phyloP scores from a whole-genome alignment of 2,113 vertebrate genomes.

The Ifrita kowaldi region DNA sequence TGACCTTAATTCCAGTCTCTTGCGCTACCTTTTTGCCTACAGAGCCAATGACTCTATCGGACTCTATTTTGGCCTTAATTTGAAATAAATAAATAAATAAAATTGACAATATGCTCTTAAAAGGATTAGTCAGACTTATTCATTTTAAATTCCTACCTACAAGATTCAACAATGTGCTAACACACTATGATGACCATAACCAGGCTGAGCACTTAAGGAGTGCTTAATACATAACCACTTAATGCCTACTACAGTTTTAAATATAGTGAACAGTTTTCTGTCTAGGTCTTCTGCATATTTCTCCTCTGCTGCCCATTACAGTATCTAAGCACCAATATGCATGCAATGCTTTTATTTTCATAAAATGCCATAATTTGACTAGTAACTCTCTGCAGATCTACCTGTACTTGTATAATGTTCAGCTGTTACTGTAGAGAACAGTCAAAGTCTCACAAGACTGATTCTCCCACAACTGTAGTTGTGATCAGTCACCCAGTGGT shows the following conservation, averaged over 20 bases:
- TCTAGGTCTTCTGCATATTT: slow-evolving; percentile 36
- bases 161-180: slow-evolving; percentile 51
- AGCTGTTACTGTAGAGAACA: background rate
- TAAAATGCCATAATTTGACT: slow-evolving; percentile 11
- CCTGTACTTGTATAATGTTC: background rate
- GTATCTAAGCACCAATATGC: slow-evolving; percentile 66
- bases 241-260: slow-evolving; percentile 30
- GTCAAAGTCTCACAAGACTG: background rate
- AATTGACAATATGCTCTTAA: slow-evolving; percentile 66
- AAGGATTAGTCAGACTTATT: slow-evolving; percentile 64
- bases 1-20: slow-evolving; percentile 90
- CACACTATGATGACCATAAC: slow-evolving; percentile 28
- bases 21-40: slow-evolving; percentile 87
- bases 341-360: slow-evolving; percentile 72
- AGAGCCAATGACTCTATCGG: slow-evolving; percentile 88
- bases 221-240: slow-evolving; percentile 44
- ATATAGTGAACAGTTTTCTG: slow-evolving; percentile 18
- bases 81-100: slow-evolving; percentile 71
- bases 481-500: background rate
- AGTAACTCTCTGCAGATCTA: background rate
- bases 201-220: slow-evolving; percentile 21
- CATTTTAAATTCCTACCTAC: slow-evolving; percentile 57
- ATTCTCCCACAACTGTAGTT: slow-evolving; percentile 15
- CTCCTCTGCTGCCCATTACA: slow-evolving; percentile 40
- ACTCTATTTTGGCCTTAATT: slow-evolving; percentile 92